phyloP scores from a whole-genome alignment of 2,797 vertebrate genomes.

The Hydrocynus forskahlii region DNA sequence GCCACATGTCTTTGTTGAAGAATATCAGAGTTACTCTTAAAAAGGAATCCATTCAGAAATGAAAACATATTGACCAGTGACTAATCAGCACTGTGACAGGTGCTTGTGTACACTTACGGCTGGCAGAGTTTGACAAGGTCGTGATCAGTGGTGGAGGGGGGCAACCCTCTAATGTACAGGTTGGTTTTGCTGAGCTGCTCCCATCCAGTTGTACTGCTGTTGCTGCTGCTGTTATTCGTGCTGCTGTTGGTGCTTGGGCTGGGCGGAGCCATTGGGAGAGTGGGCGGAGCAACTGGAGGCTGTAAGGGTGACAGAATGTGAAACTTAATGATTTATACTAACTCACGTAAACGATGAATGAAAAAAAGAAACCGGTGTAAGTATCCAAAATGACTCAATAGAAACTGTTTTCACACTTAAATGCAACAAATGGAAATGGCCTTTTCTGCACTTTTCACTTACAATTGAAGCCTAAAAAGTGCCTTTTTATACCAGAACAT shows the following conservation, averaged over 20 bases:
- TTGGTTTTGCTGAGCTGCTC: conserved; percentile 72
- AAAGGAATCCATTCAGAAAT: neutral
- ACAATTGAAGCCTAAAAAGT: too few species aligned
- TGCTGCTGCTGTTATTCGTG: conserved; percentile 93
- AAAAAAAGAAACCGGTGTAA: neutral
- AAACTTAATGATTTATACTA: conserved; percentile 46
- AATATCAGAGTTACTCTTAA: neutral
- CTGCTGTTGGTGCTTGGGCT: conserved; percentile 93
- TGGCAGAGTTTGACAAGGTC: conserved; percentile 76
- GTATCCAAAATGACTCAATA: neutral
- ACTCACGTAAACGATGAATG: neutral
- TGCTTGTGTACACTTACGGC: conserved; percentile 85
- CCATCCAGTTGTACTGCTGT: conserved; percentile 95
- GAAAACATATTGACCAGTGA: neutral
- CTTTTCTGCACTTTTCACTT: neutral
- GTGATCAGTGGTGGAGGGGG: conserved; percentile 96
- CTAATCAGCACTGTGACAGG: neutral
- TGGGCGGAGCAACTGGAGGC: conserved; percentile 88
- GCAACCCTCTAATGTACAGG: conserved; percentile 96
- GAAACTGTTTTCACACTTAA: neutral
- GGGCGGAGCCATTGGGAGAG: conserved; percentile 97
- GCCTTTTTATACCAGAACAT: neutral
- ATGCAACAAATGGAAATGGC: neutral
- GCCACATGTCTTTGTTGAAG: neutral
- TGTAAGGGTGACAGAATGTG: conserved; percentile 69